These are phyloP conservation scores for Heliconius melpomene DNA, from an alignment of 1,140 invertebrate species.

Conservation along the genomic window DNA sequence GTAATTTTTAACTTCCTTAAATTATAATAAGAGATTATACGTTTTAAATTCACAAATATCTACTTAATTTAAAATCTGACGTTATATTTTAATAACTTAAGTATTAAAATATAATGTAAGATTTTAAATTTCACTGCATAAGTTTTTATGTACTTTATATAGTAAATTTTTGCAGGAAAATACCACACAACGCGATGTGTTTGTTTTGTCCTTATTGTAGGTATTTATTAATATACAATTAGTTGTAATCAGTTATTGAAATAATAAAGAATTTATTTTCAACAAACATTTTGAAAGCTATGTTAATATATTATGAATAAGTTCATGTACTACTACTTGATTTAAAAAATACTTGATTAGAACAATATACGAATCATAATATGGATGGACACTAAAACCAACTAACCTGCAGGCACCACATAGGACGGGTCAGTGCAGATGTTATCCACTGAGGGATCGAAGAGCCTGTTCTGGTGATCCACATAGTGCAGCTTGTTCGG, in stretches of 20 bases:
- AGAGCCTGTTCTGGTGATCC: conserved; percentile 67
- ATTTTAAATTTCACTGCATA: background rate
- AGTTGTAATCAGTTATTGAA: background rate
- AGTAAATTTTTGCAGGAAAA: too few relatives aligned
- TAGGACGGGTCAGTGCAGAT: conserved; percentile 65
- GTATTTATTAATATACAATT: background rate
- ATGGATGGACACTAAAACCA: conserved; percentile 9
- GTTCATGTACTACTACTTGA: too few relatives aligned
- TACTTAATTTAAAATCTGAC: background rate
- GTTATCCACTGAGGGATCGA: conserved; percentile 62
- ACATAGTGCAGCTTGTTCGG: conserved; percentile 57
- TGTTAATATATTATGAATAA: too few relatives aligned
- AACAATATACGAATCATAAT: background rate
- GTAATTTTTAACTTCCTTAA: background rate
- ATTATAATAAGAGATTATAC: too few relatives aligned
- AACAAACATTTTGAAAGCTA: background rate
- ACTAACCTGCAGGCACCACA: conserved; percentile 65
- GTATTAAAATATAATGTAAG: too few relatives aligned
- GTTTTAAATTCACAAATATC: background rate
- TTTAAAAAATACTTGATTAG: too few relatives aligned
- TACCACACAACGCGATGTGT: background rate
- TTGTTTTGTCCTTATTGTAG: conserved; percentile 6
- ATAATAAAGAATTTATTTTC: background rate
- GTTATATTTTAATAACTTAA: background rate
- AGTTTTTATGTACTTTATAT: background rate